These are phyloP conservation scores for Tauraco hartlaubi DNA, from an alignment of 2,797 vertebrate species.

Conservation along the genomic window DNA sequence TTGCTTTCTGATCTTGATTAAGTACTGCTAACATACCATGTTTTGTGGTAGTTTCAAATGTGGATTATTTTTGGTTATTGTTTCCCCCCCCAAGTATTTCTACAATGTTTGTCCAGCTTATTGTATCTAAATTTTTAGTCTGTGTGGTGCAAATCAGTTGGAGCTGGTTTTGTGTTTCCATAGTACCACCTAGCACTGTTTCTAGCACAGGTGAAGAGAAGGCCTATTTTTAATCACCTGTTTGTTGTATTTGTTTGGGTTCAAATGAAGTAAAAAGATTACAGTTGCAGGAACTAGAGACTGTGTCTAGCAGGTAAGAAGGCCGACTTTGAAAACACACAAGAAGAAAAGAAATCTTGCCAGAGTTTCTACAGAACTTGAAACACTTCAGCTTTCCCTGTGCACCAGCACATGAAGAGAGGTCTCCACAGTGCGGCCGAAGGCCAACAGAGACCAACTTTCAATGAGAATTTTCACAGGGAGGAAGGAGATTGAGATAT, in stretches of 20 bases:
- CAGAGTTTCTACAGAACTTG: not conserved
- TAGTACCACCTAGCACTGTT: not conserved
- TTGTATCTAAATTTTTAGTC: not conserved
- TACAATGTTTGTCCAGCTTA: not conserved
- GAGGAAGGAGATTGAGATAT: not conserved
- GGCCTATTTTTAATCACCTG: not conserved
- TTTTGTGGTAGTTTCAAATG: conserved; percentile 55
- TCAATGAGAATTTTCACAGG: not conserved
- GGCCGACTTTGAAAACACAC: not conserved
- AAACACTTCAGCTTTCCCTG: not conserved
- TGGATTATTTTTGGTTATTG: not conserved
- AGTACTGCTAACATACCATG: conserved; percentile 22
- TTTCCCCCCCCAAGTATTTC: not conserved
- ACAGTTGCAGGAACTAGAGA: not conserved
- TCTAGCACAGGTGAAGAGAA: not conserved
- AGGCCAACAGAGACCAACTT: not conserved
- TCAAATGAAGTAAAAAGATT: not conserved
- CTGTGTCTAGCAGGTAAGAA: not conserved
- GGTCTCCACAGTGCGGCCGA: not conserved
- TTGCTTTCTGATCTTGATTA: conserved; percentile 76
- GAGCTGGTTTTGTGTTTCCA: not conserved
- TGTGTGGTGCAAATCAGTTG: not conserved
- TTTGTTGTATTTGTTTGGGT: not conserved
- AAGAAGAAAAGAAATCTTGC: not conserved
- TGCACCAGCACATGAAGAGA: not conserved